Conservation (phyloP, 2,113 vertebrate species). For the Microtus montanus region DNA sequence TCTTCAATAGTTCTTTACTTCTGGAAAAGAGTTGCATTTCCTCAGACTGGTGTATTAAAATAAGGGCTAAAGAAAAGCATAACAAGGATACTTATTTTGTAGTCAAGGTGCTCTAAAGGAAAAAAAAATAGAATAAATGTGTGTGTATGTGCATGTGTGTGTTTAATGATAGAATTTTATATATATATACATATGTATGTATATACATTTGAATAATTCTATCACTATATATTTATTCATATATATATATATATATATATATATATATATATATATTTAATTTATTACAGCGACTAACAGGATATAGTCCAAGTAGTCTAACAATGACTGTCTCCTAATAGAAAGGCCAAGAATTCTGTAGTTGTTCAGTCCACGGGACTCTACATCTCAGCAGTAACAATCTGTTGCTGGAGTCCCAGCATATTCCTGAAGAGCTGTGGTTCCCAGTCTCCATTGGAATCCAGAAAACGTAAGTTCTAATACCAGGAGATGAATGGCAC, state of each 20-base stretch:
- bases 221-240: neutral
- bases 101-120: neutral
- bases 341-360: neutral
- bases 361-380: too few species aligned
- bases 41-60: neutral
- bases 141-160: neutral
- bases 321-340: neutral
- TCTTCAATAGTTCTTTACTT: slow-evolving; percentile 25
- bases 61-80: neutral
- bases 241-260: neutral
- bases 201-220: neutral
- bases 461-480: neutral
- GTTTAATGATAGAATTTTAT: neutral
- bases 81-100: neutral
- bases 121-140: neutral
- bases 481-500: too few species aligned
- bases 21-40: slow-evolving; percentile 47
- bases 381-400: neutral
- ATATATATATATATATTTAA: neutral
- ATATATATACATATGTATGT: too few species aligned
- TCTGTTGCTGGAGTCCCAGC: neutral
- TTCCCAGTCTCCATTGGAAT: neutral
- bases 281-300: neutral
- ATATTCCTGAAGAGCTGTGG: neutral
- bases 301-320: neutral